Percentiles rank a stretch among this genome's conserved stretches.
Conservation (phyloP, 2,113 vertebrate genomes). For the Scortum barcoo region DNA sequence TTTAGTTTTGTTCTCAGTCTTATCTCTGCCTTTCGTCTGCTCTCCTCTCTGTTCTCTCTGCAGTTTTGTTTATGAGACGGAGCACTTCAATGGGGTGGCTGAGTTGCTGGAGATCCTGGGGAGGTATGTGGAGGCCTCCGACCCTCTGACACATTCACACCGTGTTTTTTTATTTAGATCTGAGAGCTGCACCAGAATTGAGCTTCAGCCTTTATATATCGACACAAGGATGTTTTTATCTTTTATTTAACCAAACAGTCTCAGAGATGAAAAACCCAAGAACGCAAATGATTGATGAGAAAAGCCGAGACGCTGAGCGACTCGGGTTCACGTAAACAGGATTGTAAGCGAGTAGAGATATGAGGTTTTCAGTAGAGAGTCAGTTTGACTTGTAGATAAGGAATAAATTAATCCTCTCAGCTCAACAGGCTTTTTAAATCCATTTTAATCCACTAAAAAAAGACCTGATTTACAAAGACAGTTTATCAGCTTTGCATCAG, state of each 20-base stretch:
- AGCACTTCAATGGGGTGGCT: conserved; percentile 99
- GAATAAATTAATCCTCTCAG: background rate
- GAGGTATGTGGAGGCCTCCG: conserved; percentile 86
- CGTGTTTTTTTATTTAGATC: conserved; percentile 1
- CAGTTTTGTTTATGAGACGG: conserved; percentile 99
- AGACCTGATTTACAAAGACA: background rate
- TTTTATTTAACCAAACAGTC: background rate
- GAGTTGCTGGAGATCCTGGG: conserved; percentile 99
- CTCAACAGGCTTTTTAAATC: conserved; percentile 13
- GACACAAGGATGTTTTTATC: background rate
- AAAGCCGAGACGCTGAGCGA: background rate
- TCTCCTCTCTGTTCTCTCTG: conserved; percentile 42
- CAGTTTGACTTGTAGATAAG: conserved; percentile 14
- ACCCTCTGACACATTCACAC: conserved; percentile 12
- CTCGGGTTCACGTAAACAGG: background rate
- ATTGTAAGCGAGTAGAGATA: background rate
- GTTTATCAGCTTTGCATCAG: conserved; percentile 13
- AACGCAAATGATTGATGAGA: background rate
- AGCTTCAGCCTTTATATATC: background rate
- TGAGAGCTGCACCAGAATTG: background rate
- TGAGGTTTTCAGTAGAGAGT: background rate
- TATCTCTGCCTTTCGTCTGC: background rate
- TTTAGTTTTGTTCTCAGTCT: conserved; percentile 11
- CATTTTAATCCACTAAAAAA: conserved; percentile 2
- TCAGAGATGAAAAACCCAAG: background rate